Conservation (phyloP, 2,113 vertebrate genomes). For the Tragelaphus buxtoni region DNA sequence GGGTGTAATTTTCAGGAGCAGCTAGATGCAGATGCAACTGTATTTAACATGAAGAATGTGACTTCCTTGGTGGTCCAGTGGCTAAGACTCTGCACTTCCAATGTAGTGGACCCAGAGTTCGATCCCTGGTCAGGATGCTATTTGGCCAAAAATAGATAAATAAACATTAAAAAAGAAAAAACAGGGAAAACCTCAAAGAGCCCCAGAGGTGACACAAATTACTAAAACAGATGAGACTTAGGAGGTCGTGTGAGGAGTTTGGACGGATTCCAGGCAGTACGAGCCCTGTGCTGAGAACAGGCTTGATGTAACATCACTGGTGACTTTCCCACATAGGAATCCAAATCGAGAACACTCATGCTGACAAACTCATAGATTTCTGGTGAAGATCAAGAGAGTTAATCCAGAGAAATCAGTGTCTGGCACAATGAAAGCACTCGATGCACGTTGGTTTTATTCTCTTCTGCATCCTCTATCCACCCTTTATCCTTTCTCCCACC, state of each 20-base stretch:
- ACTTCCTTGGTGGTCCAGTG: neutral
- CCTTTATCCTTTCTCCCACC: neutral
- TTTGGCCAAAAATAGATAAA: neutral
- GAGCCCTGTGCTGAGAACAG: neutral
- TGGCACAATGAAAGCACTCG: rapidly evolving
- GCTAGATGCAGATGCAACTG: rapidly evolving
- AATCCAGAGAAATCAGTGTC: neutral
- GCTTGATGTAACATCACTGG: neutral
- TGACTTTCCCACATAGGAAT: neutral
- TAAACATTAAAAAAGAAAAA: neutral
- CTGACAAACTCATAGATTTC: neutral
- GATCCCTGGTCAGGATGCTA: neutral
- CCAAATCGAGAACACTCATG: no score
- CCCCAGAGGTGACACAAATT: neutral
- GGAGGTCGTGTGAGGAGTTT: rapidly evolving
- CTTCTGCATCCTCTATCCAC: neutral
- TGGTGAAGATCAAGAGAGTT: neutral
- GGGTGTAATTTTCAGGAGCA: no score
- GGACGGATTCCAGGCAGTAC: rapidly evolving
- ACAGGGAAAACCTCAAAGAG: neutral
- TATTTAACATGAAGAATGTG: neutral
- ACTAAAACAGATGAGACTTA: neutral
- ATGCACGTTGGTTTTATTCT: neutral
- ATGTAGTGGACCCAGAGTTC: neutral
- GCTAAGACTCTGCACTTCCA: neutral